A percentile compares a stretch with the other conserved stretches of the same genome.
Evolutionary conservation across 2,797 vertebrate genomes (phyloP).

Genomic region (Heliangelus exortis): DNA sequence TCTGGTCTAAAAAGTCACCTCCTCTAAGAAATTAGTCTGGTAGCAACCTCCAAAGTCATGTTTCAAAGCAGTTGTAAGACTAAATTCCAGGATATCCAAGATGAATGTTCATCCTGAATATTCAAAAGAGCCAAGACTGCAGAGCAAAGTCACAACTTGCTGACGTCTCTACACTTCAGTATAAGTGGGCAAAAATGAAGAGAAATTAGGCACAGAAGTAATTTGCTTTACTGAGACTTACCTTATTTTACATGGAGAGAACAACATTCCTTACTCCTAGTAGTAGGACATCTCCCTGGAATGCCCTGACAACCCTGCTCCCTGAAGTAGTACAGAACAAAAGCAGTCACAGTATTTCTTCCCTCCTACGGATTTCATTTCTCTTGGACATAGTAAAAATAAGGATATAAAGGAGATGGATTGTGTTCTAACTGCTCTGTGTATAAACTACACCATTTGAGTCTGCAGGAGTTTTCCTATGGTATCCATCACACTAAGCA

Average conservation of each 20-base stretch:
- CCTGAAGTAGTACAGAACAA: neutral
- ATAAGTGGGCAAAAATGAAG: neutral
- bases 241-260: neutral
- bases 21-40: neutral
- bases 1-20: neutral
- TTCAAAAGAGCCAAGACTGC: neutral
- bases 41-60: neutral
- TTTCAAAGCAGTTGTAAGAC: neutral
- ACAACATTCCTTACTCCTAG: accelerated
- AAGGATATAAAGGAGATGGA: neutral
- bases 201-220: neutral
- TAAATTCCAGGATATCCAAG: neutral
- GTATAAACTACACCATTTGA: neutral
- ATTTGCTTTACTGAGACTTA: neutral
- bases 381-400: neutral
- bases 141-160: neutral
- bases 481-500: neutral
- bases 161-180: accelerated
- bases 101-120: neutral
- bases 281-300: neutral
- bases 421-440: neutral
- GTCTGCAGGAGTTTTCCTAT: neutral
- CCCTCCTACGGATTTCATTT: neutral
- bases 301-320: accelerated
- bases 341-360: neutral